These are phyloP conservation scores for Thumatha senex DNA, from an alignment of 2,888 invertebrate genomes.

Conservation along the genomic window DNA sequence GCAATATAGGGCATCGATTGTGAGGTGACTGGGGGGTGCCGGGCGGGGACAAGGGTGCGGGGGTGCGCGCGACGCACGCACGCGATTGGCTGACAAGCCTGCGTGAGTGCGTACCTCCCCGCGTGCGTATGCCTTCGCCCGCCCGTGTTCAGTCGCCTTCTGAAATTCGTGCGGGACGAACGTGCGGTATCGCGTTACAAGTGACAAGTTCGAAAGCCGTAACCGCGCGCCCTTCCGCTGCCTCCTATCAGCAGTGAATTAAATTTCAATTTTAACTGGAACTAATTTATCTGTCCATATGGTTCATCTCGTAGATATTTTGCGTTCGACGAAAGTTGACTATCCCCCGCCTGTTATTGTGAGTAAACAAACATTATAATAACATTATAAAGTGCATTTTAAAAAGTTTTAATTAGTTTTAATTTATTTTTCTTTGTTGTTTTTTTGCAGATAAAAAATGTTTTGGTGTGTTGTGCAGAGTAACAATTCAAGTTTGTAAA, in stretches of 20 bases:
- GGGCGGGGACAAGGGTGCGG: constrained; percentile 68
- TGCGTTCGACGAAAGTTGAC: constrained; percentile 90
- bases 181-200: constrained; percentile 55
- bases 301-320: constrained; percentile 92
- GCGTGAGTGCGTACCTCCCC: constrained; percentile 82
- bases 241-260: constrained; percentile 48
- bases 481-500: constrained; percentile 10
- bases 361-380: constrained; percentile 81
- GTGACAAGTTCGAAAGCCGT: constrained; percentile 58
- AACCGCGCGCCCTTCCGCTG: constrained; percentile 54
- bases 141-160: constrained; percentile 70
- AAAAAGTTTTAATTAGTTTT: constrained; percentile 22
- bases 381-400: constrained; percentile 26
- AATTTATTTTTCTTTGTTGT: constrained; percentile 26
- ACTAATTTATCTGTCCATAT: constrained; percentile 86
- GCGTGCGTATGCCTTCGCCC: constrained; percentile 74
- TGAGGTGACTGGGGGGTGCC: constrained; percentile 77
- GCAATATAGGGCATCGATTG: constrained; percentile 84
- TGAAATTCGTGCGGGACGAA: constrained; percentile 58
- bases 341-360: constrained; percentile 89
- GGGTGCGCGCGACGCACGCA: constrained; percentile 82
- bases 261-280: constrained; percentile 65
- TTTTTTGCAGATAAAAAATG: constrained; percentile 31
- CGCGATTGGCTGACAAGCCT: constrained; percentile 78
- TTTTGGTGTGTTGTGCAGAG: constrained; percentile 15